Base-by-base conservation (phyloP, 1,140 invertebrate genomes). In the Coenobita brevimanus region DNA sequence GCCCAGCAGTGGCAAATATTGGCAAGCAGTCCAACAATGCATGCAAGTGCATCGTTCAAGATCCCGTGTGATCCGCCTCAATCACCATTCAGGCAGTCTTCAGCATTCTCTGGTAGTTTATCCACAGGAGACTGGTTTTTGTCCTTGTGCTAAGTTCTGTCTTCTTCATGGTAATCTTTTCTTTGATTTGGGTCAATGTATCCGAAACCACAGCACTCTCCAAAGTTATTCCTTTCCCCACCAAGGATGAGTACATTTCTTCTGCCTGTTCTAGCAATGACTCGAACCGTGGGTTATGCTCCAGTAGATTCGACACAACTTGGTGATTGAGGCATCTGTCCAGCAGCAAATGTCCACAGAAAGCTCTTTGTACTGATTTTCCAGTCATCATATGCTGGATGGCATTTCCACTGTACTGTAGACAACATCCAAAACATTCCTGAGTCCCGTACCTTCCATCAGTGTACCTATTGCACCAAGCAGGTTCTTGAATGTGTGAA, bases 401-500 rank as follows among this genome's bases (percentile, higher is more conserved):
- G 24, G 85, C 46, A 67, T 88, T 88, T 27, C 67, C 62, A 33
- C 76, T 60, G 36, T 82, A 33, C 76, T 60, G 36, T 82, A 88
- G 8, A 87, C 62, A 54, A 27, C 57, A 41, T 50, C 71, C 46
- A 88, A 54, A 10, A 88, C 46, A 6, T 88, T 62, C 82, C 82
- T 79, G 38, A 88, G 46, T 50, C 87, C 80, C 4, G 41, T 71
- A 30, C 80, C 69, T 76, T 64, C 69, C 79, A 89, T 83, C 36
- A 89, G 41, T 27, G 36, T 69, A 54, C 81, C 87, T 43, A 89
- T 89, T 30, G 69, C 62, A 24, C 80, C 87, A 33, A 89, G 38
- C 8, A 89, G 36, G 71, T 89, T 89, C 67, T 83, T 89, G 15
- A 83, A 83, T 33, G 87, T 89, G 80, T 89, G 80, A 69, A 89